phyloP scores from a whole-genome alignment of 2,797 vertebrate species.

The Fringilla coelebs region DNA sequence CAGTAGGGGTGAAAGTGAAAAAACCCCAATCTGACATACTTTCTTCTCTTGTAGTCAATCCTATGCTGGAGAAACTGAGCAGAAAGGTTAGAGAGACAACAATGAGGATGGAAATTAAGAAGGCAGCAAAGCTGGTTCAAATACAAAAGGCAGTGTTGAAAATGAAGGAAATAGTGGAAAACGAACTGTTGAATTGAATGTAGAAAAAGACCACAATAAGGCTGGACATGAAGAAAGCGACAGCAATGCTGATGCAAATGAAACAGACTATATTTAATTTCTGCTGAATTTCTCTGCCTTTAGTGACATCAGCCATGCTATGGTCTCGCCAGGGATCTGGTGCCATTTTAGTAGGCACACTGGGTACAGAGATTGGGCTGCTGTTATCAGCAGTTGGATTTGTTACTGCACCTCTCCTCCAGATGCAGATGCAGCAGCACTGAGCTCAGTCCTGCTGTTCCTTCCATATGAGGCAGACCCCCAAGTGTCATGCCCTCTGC shows the following conservation, averaged over 20 bases:
- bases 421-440: not conserved
- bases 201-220: not conserved
- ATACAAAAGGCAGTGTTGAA: rapidly evolving
- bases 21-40: not conserved
- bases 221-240: not conserved
- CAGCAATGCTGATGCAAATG: not conserved
- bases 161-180: not conserved
- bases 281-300: not conserved
- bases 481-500: not conserved
- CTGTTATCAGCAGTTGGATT: not conserved
- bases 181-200: not conserved
- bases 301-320: rapidly evolving
- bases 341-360: not conserved
- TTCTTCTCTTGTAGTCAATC: not conserved
- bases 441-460: slow-evolving; percentile 13
- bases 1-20: not conserved
- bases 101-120: not conserved
- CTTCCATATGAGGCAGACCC: slow-evolving; percentile 42
- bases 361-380: not conserved
- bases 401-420: not conserved
- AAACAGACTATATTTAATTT: not conserved
- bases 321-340: not conserved
- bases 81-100: not conserved
- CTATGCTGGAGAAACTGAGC: rapidly evolving
- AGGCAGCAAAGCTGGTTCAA: not conserved